phyloP scores from a whole-genome alignment of 2,113 vertebrate genomes.

The Cavia porcellus region DNA sequence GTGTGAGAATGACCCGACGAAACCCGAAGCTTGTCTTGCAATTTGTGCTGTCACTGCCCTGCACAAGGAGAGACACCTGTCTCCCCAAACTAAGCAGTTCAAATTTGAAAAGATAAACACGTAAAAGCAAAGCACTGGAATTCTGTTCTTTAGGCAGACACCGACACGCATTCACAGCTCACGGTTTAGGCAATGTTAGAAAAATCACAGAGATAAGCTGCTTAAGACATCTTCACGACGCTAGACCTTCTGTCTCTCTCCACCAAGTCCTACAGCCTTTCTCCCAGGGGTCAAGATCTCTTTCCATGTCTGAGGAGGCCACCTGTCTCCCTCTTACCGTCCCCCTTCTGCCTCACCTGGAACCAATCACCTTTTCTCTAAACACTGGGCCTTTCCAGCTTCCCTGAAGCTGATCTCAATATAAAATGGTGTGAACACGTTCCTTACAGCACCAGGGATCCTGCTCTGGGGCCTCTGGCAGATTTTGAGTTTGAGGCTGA shows the following conservation, averaged over 20 bases:
- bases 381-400: constrained; percentile 5
- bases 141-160: constrained; percentile 64
- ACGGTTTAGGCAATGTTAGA: constrained; percentile 42
- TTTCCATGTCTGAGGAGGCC: background rate
- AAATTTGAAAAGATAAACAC: background rate
- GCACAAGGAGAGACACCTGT: constrained; percentile 62
- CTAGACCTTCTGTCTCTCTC: constrained; percentile 41
- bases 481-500: background rate
- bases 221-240: background rate
- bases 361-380: background rate
- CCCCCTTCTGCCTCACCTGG: background rate
- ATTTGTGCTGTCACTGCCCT: background rate
- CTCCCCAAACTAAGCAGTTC: constrained; percentile 50
- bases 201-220: background rate
- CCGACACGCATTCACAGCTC: constrained; percentile 15
- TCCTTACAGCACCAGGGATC: constrained; percentile 30
- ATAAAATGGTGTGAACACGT: constrained; percentile 32
- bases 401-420: constrained; percentile 61
- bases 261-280: background rate
- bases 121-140: constrained; percentile 28
- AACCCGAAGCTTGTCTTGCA: background rate
- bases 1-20: background rate
- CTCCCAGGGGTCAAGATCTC: background rate
- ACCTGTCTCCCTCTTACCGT: background rate
- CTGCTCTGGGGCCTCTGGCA: constrained; percentile 64